These are phyloP conservation scores for Chiloscyllium plagiosum DNA, from an alignment of 2,113 vertebrate genomes.

Conservation along the genomic window DNA sequence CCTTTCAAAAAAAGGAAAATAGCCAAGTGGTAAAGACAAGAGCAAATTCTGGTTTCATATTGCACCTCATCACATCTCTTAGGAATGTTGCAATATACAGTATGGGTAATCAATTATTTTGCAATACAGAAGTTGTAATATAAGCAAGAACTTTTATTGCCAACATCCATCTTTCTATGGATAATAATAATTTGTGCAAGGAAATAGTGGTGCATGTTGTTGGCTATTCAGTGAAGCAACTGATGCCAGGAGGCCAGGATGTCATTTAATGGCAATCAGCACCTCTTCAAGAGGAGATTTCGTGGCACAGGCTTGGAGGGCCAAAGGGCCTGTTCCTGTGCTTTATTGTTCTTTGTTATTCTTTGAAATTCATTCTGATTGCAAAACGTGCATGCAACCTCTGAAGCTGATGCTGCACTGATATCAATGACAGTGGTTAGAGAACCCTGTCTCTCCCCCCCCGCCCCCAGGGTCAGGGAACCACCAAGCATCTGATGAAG, in stretches of 20 bases:
- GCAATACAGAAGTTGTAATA: neutral
- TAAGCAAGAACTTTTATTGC: neutral
- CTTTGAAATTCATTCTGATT: neutral
- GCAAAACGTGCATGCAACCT: neutral
- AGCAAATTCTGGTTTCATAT: neutral
- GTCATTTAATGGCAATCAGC: neutral
- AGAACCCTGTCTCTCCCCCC: neutral
- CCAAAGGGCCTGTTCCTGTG: no score
- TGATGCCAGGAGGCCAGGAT: neutral
- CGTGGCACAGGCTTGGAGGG: no score
- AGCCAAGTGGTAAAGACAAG: no score
- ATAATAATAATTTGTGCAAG: neutral
- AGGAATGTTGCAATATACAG: neutral
- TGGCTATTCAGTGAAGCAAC: neutral
- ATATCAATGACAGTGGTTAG: neutral
- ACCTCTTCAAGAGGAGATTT: neutral
- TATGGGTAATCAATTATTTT: neutral
- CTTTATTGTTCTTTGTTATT: no score
- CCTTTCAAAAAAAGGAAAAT: neutral
- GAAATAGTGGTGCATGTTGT: neutral
- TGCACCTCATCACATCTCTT: neutral
- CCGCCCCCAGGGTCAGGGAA: neutral
- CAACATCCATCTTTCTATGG: neutral
- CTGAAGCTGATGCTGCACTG: neutral
- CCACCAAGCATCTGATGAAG: neutral